These are phyloP conservation scores for Coreius guichenoti DNA, from an alignment of 2,797 vertebrate species.

Conservation along the genomic window DNA sequence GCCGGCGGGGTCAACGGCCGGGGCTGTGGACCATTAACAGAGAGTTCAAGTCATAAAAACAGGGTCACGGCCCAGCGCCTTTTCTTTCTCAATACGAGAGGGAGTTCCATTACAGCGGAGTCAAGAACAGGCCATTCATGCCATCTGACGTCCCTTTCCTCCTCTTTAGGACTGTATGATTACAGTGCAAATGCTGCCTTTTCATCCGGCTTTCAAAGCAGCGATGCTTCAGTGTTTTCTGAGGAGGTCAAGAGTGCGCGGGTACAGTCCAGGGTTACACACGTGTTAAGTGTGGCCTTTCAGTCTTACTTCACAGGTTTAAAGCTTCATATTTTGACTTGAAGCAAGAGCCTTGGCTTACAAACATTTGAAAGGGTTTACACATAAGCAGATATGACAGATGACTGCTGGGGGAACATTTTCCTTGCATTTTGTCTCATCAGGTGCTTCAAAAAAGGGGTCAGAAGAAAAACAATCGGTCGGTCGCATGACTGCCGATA, in stretches of 20 bases:
- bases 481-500: background rate
- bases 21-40: constrained; percentile 54
- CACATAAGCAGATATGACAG: too few species aligned
- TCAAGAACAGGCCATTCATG: constrained; percentile 65
- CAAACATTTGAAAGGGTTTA: background rate
- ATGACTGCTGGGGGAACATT: background rate
- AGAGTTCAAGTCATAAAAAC: constrained; percentile 64
- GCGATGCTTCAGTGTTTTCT: constrained; percentile 8
- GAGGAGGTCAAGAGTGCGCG: constrained; percentile 45
- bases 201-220: constrained; percentile 30
- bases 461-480: background rate
- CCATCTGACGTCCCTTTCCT: constrained; percentile 55
- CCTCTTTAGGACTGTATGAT: constrained; percentile 49
- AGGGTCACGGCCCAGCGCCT: constrained; percentile 61
- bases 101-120: constrained; percentile 57
- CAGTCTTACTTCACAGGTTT: background rate
- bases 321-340: background rate
- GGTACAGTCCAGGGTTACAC: background rate
- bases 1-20: constrained; percentile 54
- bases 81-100: constrained; percentile 59
- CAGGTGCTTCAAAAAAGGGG: background rate
- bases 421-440: background rate
- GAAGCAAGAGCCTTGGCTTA: background rate
- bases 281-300: constrained; percentile 5
- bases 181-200: constrained; percentile 53